phyloP scores from a whole-genome alignment of 2,888 invertebrate species.

The Eudemis profundana region DNA sequence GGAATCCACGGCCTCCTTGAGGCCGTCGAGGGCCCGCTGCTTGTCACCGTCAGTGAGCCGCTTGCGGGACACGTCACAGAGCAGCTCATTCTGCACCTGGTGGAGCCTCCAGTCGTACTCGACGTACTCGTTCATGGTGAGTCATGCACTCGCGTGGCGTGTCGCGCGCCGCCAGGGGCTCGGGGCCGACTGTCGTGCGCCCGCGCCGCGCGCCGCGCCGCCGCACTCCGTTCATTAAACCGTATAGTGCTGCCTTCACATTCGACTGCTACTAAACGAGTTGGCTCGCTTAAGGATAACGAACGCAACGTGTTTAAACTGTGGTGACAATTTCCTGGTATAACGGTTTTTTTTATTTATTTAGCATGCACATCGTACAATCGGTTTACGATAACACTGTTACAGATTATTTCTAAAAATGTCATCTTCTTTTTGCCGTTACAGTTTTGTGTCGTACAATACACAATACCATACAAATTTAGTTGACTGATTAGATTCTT shows the following conservation, averaged over 20 bases:
- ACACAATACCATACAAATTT: background rate
- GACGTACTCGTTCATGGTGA: slow-evolving; percentile 87
- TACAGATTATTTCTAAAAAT: no score
- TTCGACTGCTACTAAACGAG: slow-evolving; percentile 37
- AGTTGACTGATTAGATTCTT: background rate
- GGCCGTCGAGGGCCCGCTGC: slow-evolving; percentile 76
- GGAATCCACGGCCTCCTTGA: slow-evolving; percentile 80
- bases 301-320: background rate
- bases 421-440: background rate
- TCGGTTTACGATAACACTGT: background rate
- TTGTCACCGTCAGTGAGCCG: slow-evolving; percentile 76
- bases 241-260: slow-evolving; percentile 73
- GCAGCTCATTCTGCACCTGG: slow-evolving; percentile 77
- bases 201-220: slow-evolving; percentile 74
- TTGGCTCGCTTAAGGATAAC: slow-evolving; percentile 22
- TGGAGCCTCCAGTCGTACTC: slow-evolving; percentile 86
- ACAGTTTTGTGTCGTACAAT: background rate
- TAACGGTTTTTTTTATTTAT: background rate
- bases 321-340: slow-evolving; percentile 1
- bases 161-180: slow-evolving; percentile 82
- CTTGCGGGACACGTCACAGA: slow-evolving; percentile 75
- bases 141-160: slow-evolving; percentile 70
- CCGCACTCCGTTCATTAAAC: slow-evolving; percentile 83
- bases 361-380: background rate
- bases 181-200: slow-evolving; percentile 79